Conservation (phyloP, 1,140 invertebrate species). For the Drosophila bocki region DNA sequence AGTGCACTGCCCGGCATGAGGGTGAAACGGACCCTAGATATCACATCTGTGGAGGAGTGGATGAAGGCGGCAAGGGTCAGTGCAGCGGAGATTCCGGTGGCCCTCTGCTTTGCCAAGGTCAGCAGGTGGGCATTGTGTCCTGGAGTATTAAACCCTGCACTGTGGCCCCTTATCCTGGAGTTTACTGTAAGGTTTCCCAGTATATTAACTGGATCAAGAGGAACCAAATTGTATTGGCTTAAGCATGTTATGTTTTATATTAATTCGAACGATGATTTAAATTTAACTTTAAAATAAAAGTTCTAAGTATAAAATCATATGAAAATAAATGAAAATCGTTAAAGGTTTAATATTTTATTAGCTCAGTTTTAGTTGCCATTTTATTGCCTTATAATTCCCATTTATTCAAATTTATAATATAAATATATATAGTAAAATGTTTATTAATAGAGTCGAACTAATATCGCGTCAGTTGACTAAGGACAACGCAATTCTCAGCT, state of each 20-base stretch:
- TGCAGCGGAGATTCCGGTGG: constrained; percentile 86
- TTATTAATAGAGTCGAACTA: too few species aligned
- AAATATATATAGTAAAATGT: too few species aligned
- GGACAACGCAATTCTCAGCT: too few species aligned
- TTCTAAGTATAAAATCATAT: background rate
- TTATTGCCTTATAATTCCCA: too few species aligned
- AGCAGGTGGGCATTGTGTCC: constrained; percentile 85
- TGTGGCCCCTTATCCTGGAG: constrained; percentile 82
- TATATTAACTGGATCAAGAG: constrained; percentile 85
- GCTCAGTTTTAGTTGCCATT: too few species aligned
- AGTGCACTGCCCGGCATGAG: constrained; percentile 70
- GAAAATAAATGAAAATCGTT: background rate
- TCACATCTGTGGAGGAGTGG: constrained; percentile 85
- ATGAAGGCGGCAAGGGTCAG: constrained; percentile 85
- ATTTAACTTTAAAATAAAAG: background rate
- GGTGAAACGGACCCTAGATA: constrained; percentile 52
- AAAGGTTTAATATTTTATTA: background rate
- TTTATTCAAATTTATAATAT: too few species aligned
- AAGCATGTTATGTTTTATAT: constrained; percentile 8
- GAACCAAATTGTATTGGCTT: constrained; percentile 64
- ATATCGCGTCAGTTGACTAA: too few species aligned
- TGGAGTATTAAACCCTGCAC: constrained; percentile 86
- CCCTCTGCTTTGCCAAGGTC: constrained; percentile 74
- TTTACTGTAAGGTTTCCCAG: constrained; percentile 85
- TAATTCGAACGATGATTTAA: background rate